Base-by-base conservation (phyloP, 1,140 invertebrate genomes). In the Helicorthomorpha holstii region DNA sequence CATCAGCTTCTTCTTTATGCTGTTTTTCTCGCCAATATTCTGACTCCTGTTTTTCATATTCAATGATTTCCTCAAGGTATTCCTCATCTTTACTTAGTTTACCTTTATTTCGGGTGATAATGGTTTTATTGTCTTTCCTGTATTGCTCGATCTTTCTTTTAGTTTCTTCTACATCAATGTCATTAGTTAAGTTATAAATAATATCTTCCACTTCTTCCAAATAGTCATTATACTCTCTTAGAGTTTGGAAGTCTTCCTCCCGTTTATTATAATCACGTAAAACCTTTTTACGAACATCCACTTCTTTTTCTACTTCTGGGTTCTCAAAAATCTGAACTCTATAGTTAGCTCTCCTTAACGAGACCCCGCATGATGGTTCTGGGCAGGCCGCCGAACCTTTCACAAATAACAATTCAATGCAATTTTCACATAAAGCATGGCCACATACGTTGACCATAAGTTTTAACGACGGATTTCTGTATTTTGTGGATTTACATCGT, bases 371-470 rank as follows among this genome's bases (percentile, higher is more conserved):
- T n/a, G n/a, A n/a, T n/a, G n/a, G n/a, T 66, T 92, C 85, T 29
- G 90, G 89, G 67, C 94, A 98, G 0, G 79, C 73, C 10, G 85
- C 92, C 50, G 90, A 90, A 41, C 95, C 92, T 82, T 89, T 90
- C 21, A 93, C 74, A 71, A 96, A 98, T 22, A 96, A 68, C 50
- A 93, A 72, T 68, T 96, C 91, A 14, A 98, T 90, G 73, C 93
- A 97, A 66, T 80, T 93, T 66, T 97, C 93, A 71, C 95, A 99
- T 57, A 98, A 71, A 19, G 88, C 83, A 73, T 98, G 95, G 3
- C 94, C 95, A 71, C 95, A 99, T 47, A 93, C 79, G 69, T 98
- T 99, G 49, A 98, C 93, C 85, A 97, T 85, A 69, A 99, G 76
- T 67, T 95, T 94, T 29, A 98, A 68, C 0, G 85, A 90, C 25